Conservation (phyloP, 2,113 vertebrate species). For the Seriola aureovittata region DNA sequence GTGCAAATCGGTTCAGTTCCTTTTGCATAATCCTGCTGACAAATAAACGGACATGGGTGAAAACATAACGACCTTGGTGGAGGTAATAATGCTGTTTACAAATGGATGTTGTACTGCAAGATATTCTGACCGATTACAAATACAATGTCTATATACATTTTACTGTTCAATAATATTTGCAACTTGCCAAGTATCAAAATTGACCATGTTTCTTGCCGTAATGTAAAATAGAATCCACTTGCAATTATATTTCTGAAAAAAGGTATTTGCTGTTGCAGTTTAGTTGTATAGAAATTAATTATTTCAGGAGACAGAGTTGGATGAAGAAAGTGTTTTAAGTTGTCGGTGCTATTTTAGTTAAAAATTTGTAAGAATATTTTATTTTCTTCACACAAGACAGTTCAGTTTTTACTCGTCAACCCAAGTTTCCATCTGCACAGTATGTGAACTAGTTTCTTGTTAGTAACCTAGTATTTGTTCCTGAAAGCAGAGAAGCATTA, state of each 20-base stretch:
- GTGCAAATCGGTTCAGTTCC: too few relatives aligned
- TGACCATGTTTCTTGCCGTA: neutral
- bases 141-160: neutral
- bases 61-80: too few relatives aligned
- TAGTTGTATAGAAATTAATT: neutral
- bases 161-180: neutral
- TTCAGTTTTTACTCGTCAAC: neutral
- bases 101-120: neutral
- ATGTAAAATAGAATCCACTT: neutral
- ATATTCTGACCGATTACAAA: neutral
- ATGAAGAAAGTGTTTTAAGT: neutral
- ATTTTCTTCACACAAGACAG: neutral
- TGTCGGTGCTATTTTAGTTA: neutral
- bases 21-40: too few relatives aligned
- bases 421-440: neutral
- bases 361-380: neutral
- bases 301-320: too few relatives aligned
- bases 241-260: neutral
- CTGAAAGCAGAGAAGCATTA: conserved; percentile 4
- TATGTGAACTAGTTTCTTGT: conserved; percentile 20
- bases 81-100: too few relatives aligned
- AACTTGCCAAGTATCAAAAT: neutral
- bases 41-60: too few relatives aligned
- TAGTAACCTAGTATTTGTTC: conserved; percentile 5
- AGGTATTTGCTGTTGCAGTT: neutral